These are phyloP conservation scores for Maconellicoccus hirsutus DNA, from an alignment of 1,140 invertebrate genomes.

Conservation along the genomic window DNA sequence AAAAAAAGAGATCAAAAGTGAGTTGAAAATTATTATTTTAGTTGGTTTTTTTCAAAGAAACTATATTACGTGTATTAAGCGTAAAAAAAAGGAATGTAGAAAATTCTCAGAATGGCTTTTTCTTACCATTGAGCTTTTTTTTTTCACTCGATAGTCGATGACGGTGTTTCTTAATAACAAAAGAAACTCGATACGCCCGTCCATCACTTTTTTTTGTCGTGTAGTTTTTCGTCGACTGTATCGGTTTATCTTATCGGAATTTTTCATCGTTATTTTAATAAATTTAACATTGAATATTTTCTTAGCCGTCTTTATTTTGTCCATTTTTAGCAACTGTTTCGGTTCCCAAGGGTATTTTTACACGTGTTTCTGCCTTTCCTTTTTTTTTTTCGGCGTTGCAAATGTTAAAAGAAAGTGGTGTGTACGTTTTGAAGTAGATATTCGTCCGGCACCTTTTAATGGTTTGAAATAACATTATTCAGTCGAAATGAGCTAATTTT, in stretches of 20 bases:
- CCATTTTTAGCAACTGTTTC: not conserved
- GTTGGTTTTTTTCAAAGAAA: no score
- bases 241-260: not conserved
- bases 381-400: not conserved
- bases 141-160: no score
- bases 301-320: not conserved
- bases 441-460: not conserved
- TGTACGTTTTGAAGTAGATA: not conserved
- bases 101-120: no score
- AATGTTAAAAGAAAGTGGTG: not conserved
- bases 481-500: not conserved
- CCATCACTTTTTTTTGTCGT: not conserved
- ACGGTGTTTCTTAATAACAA: no score
- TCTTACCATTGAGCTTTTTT: no score
- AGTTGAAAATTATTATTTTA: no score
- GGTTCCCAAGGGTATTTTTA: not conserved
- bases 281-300: not conserved
- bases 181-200: not conserved
- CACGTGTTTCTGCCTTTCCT: not conserved
- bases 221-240: not conserved
- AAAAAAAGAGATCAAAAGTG: no score
- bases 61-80: no score
- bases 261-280: constrained; percentile 10
- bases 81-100: no score
- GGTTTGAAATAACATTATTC: not conserved